phyloP scores from a whole-genome alignment of 2,888 invertebrate genomes.

The Ptilodon capucinus region DNA sequence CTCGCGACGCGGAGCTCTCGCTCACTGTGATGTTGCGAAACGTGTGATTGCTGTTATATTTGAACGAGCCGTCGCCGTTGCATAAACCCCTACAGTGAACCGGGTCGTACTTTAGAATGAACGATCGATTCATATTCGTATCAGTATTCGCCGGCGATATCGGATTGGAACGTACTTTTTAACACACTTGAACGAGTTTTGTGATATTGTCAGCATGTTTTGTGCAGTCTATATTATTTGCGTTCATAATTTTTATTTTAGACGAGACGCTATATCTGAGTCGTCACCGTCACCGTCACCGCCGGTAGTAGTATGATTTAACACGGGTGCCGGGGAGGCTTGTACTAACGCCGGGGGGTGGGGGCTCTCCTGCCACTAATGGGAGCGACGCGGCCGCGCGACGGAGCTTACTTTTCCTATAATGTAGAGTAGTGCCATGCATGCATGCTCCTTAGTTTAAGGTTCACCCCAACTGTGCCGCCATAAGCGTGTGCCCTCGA shows the following conservation, averaged over 20 bases:
- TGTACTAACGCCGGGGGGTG: conserved; percentile 28
- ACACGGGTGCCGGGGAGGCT: conserved; percentile 20
- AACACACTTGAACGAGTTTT: conserved; percentile 52
- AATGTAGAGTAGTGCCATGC: conserved; percentile 32
- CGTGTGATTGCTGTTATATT: too few relatives aligned
- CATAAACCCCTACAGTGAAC: background rate
- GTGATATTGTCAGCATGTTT: conserved; percentile 57
- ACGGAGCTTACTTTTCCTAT: conserved; percentile 26
- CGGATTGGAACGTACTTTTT: conserved; percentile 46
- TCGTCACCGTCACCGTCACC: too few relatives aligned
- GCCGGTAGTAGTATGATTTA: conserved; percentile 11
- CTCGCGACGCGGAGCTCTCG: too few relatives aligned
- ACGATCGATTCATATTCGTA: background rate
- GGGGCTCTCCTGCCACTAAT: conserved; percentile 25
- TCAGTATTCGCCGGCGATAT: conserved; percentile 43
- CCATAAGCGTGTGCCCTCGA: background rate
- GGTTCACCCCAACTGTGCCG: conserved; percentile 23
- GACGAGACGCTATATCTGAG: too few relatives aligned
- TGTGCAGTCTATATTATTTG: conserved; percentile 54
- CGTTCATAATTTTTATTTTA: conserved; percentile 20
- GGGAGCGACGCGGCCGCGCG: conserved; percentile 2
- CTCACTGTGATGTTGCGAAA: too few relatives aligned
- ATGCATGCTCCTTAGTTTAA: conserved; percentile 26
- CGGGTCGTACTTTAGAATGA: background rate
- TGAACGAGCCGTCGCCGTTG: background rate